These are phyloP conservation scores for Arge pagana DNA, from an alignment of 2,888 invertebrate species.

Conservation along the genomic window DNA sequence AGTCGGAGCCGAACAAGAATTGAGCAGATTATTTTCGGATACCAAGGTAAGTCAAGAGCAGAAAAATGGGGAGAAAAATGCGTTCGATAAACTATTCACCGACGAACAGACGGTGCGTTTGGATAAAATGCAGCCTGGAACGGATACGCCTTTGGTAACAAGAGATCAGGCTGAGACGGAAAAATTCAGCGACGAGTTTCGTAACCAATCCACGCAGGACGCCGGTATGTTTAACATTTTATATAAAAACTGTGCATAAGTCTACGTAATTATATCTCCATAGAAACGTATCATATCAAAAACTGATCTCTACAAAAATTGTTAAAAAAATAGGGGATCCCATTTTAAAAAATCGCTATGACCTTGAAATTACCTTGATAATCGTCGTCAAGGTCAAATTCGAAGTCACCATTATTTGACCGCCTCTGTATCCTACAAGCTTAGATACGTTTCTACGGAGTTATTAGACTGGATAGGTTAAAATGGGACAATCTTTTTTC, in stretches of 20 bases:
- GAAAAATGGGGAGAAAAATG: neutral
- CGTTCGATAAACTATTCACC: neutral
- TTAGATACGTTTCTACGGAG: too few species aligned
- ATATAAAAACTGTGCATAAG: too few species aligned
- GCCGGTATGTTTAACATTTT: slow-evolving; percentile 1
- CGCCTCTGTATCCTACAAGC: too few species aligned
- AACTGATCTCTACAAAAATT: too few species aligned
- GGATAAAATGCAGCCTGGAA: slow-evolving; percentile 11
- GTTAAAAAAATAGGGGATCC: too few species aligned
- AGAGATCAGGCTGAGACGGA: slow-evolving; percentile 18
- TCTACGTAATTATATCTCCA: neutral
- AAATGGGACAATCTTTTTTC: too few species aligned
- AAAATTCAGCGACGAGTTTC: slow-evolving; percentile 12
- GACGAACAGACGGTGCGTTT: slow-evolving; percentile 13
- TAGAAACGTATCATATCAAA: neutral
- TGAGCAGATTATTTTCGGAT: slow-evolving; percentile 3
- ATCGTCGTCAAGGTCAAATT: too few species aligned
- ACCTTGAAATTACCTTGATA: too few species aligned
- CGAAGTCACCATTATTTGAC: too few species aligned
- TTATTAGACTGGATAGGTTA: too few species aligned
- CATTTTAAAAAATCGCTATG: too few species aligned
- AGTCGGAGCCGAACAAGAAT: neutral
- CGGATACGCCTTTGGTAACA: slow-evolving; percentile 11
- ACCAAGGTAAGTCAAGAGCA: neutral
- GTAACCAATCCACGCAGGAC: slow-evolving; percentile 10